Base-by-base conservation (phyloP, 2,113 vertebrate genomes). In the Trematomus loennbergii region DNA sequence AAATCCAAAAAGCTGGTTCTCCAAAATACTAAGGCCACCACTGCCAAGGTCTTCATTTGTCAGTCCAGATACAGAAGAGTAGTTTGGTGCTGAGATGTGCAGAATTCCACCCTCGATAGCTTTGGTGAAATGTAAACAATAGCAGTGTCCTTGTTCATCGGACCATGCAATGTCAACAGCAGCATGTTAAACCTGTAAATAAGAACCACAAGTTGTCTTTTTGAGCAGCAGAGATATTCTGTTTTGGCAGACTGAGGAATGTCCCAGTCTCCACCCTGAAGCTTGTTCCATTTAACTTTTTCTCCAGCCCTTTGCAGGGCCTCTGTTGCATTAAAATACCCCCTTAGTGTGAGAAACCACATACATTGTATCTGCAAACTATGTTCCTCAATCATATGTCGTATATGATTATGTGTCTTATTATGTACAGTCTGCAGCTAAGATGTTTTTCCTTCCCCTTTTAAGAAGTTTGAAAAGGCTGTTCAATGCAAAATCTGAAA, bases 211-310 rank as follows among this genome's bases (percentile, higher is more conserved):
- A 60, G 54, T 81, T 71, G 55, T 77, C 61, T 72, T 83, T 71
- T 73, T 53, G 49, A 73, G 61, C 57, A 61, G 79, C 45, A 55
- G 16, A 75, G 76, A 81, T 83, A 54, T 85, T 87, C 78, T 87
- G 81, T 87, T 91, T 84, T 85, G 63, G 76, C 82, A 87, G 68
- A 72, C 81, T 84, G 53, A 82, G 86, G 89, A 93, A 92, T 91
- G 86, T 90, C 64, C 55, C 72, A 59, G 78, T 88, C 82, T 58
- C 86, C 91, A 84, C 88, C 89, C 92, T 79, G 43, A 82, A 78
- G 70, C 79, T 77, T 78, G 77, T 85, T 86, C 79, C 83, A 86
- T 87, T 84, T 85, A 50, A 29, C 18, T 16, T 40, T 40, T 59
- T 75, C 72, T 85, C 12, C 61, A 73, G 50, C 76, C 74, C 75